Evolutionary conservation across 2,888 invertebrate species (phyloP), one percentile per base, ranked within the genome.

Genomic region (Cephalotes varians): DNA sequence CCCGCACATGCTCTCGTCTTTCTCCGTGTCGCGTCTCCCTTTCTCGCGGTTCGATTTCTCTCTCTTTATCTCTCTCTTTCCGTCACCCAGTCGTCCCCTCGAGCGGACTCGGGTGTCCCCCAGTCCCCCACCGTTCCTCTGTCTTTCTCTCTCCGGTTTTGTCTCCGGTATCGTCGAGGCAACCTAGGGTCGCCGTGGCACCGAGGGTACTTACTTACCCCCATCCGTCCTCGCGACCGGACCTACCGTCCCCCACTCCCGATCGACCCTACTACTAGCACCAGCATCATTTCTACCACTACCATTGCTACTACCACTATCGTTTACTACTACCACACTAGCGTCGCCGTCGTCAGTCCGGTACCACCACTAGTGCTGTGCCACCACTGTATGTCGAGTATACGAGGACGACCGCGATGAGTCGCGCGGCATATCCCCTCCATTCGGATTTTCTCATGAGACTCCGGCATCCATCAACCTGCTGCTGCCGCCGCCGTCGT

Each of bases 401-500:
- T 74, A 74, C 72, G 80, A 85, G 76, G 81, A 54, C 18, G 95
- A 95, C 56, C 95, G 90, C 2, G 95, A 95, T 4, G 95, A 95
- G 81, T 95, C 86, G n/a, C 95, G 95, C 91, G 95, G 95, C 44
- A 95, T 34, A 93, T 95, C 74, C 94, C 93, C 86, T 95, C 95
- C 51, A 95, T 95, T 4, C 94, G 74, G 62, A 89, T 86, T 91
- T 91, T 91, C 91, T 91, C 91, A 91, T 87, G 88, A 90, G 87
- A 86, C 86, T 82, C 85, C 34, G 88, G 85, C 86, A 90, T 91
- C 91, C 90, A 92, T 92, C 92, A 93, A 92, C 91, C 92, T 91
- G 92, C 92, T 91, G 93, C 92, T 91, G 91, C 92, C 89, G 86
- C 90, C 86, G 83, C 44, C 67, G 80, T 82, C 79, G 44, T 81